Evolutionary conservation across 2,113 vertebrate genomes (phyloP).

Genomic region (Cinclus mexicanus): DNA sequence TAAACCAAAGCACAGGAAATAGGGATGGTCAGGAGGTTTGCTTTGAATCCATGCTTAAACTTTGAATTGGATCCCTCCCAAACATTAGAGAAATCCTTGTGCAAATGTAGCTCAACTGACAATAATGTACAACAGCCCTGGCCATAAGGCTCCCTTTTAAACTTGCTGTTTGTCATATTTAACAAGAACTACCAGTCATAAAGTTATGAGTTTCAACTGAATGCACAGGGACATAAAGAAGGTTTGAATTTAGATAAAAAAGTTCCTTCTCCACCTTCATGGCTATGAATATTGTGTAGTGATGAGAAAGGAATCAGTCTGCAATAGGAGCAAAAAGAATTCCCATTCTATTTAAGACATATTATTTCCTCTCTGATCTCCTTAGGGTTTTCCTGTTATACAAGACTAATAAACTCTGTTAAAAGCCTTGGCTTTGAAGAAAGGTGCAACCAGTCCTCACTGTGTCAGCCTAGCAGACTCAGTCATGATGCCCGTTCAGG

Average conservation of each 20-base stretch:
- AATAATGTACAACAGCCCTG: not conserved
- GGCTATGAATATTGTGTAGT: accelerated
- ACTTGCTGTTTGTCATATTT: not conserved
- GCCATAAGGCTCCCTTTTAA: accelerated
- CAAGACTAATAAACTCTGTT: not conserved
- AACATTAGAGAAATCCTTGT: not conserved
- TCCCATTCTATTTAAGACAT: not conserved
- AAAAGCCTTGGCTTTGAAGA: not conserved
- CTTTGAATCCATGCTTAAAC: not conserved
- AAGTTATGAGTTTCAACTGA: not conserved
- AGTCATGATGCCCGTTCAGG: accelerated
- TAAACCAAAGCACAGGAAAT: not conserved
- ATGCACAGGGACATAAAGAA: not conserved
- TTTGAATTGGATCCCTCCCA: not conserved
- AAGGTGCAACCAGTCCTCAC: not conserved
- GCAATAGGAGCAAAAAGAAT: not conserved
- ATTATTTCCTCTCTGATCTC: not conserved
- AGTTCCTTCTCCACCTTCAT: not conserved
- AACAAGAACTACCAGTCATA: not conserved
- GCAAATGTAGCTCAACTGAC: not conserved
- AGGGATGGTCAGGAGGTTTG: not conserved
- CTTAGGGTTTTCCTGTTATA: not conserved
- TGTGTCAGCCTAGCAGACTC: not conserved
- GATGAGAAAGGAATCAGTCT: not conserved
- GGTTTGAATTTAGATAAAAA: not conserved